Base-by-base conservation (phyloP, 2,797 vertebrate genomes). In the Rhyacichthys aspro region DNA sequence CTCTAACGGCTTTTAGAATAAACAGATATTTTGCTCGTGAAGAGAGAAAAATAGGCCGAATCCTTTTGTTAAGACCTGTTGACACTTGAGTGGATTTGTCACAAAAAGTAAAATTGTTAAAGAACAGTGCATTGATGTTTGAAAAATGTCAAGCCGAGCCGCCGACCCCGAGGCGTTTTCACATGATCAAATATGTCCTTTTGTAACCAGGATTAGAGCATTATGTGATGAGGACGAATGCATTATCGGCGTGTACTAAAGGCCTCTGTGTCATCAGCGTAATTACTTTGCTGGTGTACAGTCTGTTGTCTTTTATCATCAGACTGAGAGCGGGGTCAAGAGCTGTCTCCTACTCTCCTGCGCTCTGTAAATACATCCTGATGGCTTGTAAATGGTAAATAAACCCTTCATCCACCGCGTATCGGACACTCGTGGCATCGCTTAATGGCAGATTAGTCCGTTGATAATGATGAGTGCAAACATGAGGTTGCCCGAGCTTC, bases 401-500 rank as follows among this genome's bases (percentile, higher is more conserved):
- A 11, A 45, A 57, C 15, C 33, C 61, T 54, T 61, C 43, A 56
- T 66, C 43, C 55, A 1, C 15, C 0, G 54, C 52, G 55, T 67
- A 67, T 81, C 57, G 74, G 63, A 81, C 70, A 61, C 63, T 70
- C 56, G 65, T 70, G 62, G 70, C 78, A 67, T 59, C 44, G 66
- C 66, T 73, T 84, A 78, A 86, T 82, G 68, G 76, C 67, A 89
- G 79, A 90, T 89, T 85, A 87, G 78, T 57, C 67, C 77, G 69
- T 81, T 79, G 86, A 82, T 88, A 74, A 85, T 84, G 67, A 82
- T 11, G 65, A 68, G 74, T 34, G 49, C 50, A 41, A 57, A 42
- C 68, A 63, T 78, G 70, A 74, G 59, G 58, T 62, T 80, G 81
- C 67, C 47, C 38, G 59, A 17, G 73, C 72, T 84, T 90, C 76